Base-by-base conservation (phyloP, 2,888 invertebrate species). In the Rhodophaea formosa region DNA sequence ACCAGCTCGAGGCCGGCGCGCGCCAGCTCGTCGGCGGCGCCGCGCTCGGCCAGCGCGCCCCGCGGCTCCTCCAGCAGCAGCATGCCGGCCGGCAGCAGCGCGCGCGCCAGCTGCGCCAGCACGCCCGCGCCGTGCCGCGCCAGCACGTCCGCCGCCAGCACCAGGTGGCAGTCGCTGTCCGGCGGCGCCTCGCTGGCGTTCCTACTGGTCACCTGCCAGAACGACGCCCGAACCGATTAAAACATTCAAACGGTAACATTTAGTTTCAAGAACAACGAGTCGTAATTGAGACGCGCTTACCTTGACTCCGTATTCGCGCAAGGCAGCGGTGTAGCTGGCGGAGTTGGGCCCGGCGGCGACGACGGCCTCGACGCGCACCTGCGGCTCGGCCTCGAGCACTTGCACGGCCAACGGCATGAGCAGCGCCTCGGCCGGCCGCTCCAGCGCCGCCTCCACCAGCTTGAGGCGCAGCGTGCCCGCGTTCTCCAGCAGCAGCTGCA, bases 401-500 rank as follows among this genome's bases (percentile, higher is more conserved):
- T 93, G 92, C 64, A 94, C 81, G 62, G 95, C 86, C 1, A 81
- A 75, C 5, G 94, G 93, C 45, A 94, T 92, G 61, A 96, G 83
- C 59, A 96, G 86, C 42, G 93, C 92, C 75, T 96, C 96, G 0
- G 93, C 85, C 56, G 93, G 91, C 61, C 94, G 93, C 16, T 93
- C 94, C 52, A 84, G 79, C 14, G 91, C 92, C 53, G 92, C 93
- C 91, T 98, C 97, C 12, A 93, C 89, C 14, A 94, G 90, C 83
- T 96, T 96, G 15, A 98, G 81, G 74, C 95, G 96, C 3, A 94
- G 80, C 8, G 94, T 92, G 42, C 91, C 88, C 15, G 93, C 92
- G 80, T 98, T 98, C 88, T 98, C 98, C 39, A 95, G 82, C 17
- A 95, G 94, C 8, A 96, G 84, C 79, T 97, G 97, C 56, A 97